Evolutionary conservation across 35 echinoderm and acorn worm genomes (phyloP).

Genomic region (Patiria miniata): DNA sequence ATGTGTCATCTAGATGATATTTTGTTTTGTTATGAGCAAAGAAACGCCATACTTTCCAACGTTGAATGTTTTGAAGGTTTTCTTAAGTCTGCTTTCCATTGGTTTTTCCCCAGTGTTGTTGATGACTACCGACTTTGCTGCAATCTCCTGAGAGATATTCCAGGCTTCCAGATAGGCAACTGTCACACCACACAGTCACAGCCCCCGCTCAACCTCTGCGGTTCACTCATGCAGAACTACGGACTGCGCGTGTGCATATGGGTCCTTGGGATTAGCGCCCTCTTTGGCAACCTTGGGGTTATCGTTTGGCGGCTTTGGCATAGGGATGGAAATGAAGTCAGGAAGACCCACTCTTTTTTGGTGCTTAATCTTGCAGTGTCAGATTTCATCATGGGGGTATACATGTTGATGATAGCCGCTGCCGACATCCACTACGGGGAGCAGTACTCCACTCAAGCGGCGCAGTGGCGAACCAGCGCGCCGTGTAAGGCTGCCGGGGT

Average conservation of each 20-base stretch:
- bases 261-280: constrained; percentile 65
- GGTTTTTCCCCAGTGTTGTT: background rate
- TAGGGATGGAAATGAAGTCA: background rate
- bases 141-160: background rate
- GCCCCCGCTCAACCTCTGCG: constrained; percentile 46
- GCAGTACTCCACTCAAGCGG: background rate
- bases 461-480: background rate
- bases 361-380: constrained; percentile 17
- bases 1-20: too few relatives aligned
- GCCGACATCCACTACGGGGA: background rate
- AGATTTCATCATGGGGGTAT: constrained; percentile 38
- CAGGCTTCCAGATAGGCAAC: background rate
- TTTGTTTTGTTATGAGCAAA: background rate
- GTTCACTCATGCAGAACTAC: constrained; percentile 64
- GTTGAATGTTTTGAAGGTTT: background rate
- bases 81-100: background rate
- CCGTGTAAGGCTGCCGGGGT: constrained; percentile 3
- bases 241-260: constrained; percentile 63
- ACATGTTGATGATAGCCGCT: constrained; percentile 26
- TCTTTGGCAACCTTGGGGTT: constrained; percentile 67
- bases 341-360: background rate
- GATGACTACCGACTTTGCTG: constrained; percentile 46
- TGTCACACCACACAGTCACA: background rate
- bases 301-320: constrained; percentile 39
- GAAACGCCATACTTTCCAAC: background rate